A percentile compares a stretch with the other conserved stretches of the same genome.
phyloP scores from a whole-genome alignment of 2,113 vertebrate genomes.

The Neogale vison region DNA sequence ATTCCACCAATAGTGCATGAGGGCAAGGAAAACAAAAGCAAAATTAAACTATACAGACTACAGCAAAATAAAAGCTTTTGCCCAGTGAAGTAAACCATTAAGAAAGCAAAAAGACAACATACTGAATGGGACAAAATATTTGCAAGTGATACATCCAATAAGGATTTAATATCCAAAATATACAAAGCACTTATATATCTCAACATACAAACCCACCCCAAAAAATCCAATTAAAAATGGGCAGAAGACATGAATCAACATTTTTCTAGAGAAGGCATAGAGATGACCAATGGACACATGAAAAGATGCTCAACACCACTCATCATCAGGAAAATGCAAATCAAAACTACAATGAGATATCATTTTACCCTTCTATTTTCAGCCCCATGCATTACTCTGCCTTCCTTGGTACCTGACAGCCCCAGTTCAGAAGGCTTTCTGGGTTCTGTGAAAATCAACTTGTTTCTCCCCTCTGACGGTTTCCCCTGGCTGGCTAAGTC shows the following conservation, averaged over 20 bases:
- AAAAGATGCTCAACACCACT: background rate
- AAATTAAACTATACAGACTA: background rate
- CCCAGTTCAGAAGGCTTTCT: background rate
- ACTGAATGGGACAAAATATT: background rate
- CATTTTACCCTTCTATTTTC: background rate
- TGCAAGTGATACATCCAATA: background rate
- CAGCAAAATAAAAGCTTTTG: background rate
- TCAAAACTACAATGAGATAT: background rate
- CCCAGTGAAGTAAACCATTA: background rate
- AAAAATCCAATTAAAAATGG: background rate
- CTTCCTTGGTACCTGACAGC: background rate
- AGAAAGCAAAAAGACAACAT: background rate
- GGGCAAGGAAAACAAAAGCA: background rate
- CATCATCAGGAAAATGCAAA: background rate
- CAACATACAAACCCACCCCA: background rate
- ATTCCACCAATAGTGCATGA: background rate
- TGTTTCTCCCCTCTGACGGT: background rate
- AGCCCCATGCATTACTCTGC: background rate
- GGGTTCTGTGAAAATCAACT: slow-evolving; percentile 24
- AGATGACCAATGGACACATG: background rate
- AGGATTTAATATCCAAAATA: background rate
- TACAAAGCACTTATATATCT: background rate
- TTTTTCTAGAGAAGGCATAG: background rate
- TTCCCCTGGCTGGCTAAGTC: background rate
- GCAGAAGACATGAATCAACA: background rate